These are phyloP conservation scores for Orthonyx spaldingii DNA, from an alignment of 2,113 vertebrate genomes.

Conservation along the genomic window DNA sequence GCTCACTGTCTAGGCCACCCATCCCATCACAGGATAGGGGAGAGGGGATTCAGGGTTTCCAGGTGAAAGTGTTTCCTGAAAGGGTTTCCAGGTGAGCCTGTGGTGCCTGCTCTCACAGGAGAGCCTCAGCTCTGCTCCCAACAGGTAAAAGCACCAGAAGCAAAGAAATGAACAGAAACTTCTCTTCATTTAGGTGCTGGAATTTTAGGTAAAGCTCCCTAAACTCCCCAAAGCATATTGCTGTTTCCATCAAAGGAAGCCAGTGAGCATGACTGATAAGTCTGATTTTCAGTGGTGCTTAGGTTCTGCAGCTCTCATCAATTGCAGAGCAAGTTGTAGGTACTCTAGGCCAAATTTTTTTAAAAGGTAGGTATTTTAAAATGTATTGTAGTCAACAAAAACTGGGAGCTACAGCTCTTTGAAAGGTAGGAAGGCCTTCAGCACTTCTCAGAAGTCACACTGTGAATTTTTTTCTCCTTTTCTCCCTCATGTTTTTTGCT, in stretches of 20 bases:
- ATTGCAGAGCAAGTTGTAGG: background rate
- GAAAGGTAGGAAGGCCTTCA: background rate
- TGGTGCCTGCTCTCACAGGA: background rate
- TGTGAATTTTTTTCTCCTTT: background rate
- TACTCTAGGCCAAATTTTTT: background rate
- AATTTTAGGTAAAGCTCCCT: background rate
- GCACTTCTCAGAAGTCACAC: background rate
- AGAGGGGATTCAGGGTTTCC: background rate
- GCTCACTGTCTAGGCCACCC: background rate
- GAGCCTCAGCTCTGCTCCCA: background rate
- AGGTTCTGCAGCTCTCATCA: constrained; percentile 17
- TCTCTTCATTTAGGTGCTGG: background rate
- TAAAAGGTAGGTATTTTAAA: background rate
- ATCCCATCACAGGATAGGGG: fast-evolving
- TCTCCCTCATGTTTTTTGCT: background rate
- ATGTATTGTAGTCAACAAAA: constrained; percentile 20
- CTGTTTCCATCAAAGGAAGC: constrained; percentile 30
- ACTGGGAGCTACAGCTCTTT: background rate
- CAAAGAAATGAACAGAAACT: background rate
- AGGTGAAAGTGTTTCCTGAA: background rate
- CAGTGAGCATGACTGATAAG: constrained; percentile 12
- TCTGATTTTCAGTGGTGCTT: constrained; percentile 31
- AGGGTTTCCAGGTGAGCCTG: background rate
- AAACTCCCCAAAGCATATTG: background rate
- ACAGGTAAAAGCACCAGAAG: background rate